Evolutionary conservation across 2,797 vertebrate genomes (phyloP), one percentile per base, ranked within the genome.

Genomic region (Hippocampus kuda): DNA sequence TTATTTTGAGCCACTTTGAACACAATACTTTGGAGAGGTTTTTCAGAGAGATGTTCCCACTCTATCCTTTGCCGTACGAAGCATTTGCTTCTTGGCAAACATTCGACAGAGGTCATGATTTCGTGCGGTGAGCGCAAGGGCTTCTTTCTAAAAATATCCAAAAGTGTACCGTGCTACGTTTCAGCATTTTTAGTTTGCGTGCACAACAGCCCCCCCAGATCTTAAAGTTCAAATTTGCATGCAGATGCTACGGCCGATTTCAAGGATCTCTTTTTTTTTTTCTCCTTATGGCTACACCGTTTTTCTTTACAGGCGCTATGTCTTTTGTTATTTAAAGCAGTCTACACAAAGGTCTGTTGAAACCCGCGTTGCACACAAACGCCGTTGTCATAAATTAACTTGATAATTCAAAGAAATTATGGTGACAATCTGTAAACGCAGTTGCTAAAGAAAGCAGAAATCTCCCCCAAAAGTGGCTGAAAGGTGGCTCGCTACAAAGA

Each of bases 401-500:
- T 20, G 67, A 61, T 41, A 61, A 72, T 74, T 67, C 24, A 71
- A 42, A 68, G 51, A 67, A 73, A 72, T 75, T 68, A 70, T 8
- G 42, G 16, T 5, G 26, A 61, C 27, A 68, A 53, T 72, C 53
- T 68, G 24, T 67, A 77, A 71, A 66, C 34, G 11, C 27, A 20
- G n/a, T 26, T 65, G n/a, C 61, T 71, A 42, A 57, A 34, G 27
- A 38, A 42, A 57, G 57, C 15, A 62, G 1, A 67, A 66, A 51
- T 8, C 6, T 54, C 24, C 24, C 24, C 10, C 62, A 75, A 68
- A 61, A 56, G 66, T 74, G 59, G 63, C 54, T 78, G 71, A 86
- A 76, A 74, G 75, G 72, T 81, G 72, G 63, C 63, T 75, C 24
- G 30, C 68, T 77, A 74, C 49, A 84, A 76, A 79, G 66, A 75